phyloP scores from a whole-genome alignment of 2,797 vertebrate species.

The Trichosurus vulpecula region DNA sequence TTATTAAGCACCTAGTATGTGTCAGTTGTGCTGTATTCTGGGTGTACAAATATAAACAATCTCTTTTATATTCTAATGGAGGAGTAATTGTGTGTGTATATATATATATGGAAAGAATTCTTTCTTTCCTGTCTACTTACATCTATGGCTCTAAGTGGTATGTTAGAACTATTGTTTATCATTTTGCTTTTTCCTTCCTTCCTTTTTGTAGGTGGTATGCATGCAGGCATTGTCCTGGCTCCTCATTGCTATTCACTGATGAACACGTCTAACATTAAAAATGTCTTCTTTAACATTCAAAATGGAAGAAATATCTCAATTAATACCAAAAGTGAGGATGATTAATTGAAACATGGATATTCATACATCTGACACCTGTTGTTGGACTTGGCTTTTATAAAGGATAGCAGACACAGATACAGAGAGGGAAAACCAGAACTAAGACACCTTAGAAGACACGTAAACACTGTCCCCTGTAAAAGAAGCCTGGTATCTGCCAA shows the following conservation, averaged over 20 bases:
- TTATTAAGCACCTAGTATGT: no score
- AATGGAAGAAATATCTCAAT: neutral
- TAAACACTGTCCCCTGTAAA: neutral
- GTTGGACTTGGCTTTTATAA: neutral
- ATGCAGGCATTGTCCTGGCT: neutral
- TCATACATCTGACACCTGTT: neutral
- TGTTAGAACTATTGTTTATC: neutral
- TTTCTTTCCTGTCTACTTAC: neutral
- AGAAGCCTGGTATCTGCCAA: neutral
- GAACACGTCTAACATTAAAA: neutral
- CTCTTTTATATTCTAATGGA: neutral
- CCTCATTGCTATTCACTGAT: neutral
- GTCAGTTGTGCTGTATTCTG: neutral
- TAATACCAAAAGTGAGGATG: neutral
- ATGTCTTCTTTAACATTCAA: neutral
- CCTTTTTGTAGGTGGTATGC: neutral
- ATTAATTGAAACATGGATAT: neutral
- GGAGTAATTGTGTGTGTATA: neutral
- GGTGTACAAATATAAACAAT: neutral
- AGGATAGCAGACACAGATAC: neutral
- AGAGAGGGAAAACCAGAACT: neutral
- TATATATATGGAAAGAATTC: neutral
- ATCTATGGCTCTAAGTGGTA: neutral
- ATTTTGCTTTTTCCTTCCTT: neutral
- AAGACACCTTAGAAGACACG: neutral